These are phyloP conservation scores for Tachyglossus aculeatus DNA, from an alignment of 2,797 vertebrate species.

Conservation along the genomic window DNA sequence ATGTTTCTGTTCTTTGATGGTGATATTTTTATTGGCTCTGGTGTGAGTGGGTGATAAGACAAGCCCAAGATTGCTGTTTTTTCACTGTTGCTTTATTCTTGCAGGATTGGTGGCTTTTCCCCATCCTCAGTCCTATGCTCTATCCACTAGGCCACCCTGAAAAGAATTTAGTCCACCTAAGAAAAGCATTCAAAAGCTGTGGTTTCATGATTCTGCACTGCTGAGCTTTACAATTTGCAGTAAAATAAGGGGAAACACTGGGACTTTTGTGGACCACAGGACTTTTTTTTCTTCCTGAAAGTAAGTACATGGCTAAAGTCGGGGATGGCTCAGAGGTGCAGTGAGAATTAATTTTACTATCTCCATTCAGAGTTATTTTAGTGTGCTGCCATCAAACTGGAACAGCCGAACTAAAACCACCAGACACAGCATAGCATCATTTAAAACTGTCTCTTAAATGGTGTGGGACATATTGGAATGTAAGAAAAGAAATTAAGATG, in stretches of 20 bases:
- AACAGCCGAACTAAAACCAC: slow-evolving; percentile 39
- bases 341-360: slow-evolving; percentile 44
- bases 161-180: slow-evolving; percentile 33
- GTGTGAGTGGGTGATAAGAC: too few species aligned
- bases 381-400: slow-evolving; percentile 27
- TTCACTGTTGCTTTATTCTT: too few species aligned
- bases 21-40: too few species aligned
- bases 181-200: slow-evolving; percentile 36
- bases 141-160: too few species aligned
- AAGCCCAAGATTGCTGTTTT: too few species aligned
- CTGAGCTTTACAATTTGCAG: slow-evolving; percentile 12
- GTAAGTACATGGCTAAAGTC: neutral
- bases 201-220: slow-evolving; percentile 14
- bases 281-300: slow-evolving; percentile 35
- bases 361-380: slow-evolving; percentile 53
- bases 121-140: too few species aligned
- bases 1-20: too few species aligned
- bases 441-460: slow-evolving; percentile 48
- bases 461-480: slow-evolving; percentile 10
- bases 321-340: slow-evolving; percentile 22
- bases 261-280: slow-evolving; percentile 26
- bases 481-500: slow-evolving; percentile 32
- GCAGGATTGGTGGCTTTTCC: too few species aligned
- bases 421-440: slow-evolving; percentile 7
- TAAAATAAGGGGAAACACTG: neutral